Evolutionary conservation across 2,888 invertebrate genomes (phyloP).

Genomic region (Hydriomena furcata): DNA sequence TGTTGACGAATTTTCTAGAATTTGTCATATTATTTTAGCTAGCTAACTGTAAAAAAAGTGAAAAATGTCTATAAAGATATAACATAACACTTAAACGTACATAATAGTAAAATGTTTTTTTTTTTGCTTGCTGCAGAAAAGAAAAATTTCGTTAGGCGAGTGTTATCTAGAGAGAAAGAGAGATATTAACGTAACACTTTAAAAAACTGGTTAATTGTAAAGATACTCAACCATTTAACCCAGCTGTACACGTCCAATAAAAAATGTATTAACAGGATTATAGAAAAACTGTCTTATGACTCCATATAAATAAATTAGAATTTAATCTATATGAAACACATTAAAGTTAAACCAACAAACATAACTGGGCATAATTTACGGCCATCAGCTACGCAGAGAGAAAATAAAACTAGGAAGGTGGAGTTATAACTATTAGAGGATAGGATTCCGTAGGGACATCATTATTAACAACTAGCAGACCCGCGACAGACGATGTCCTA

Average conservation of each 20-base stretch:
- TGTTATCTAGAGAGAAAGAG: too few species aligned
- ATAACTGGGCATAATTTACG: constrained; percentile 73
- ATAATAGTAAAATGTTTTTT: too few species aligned
- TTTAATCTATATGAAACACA: constrained; percentile 71
- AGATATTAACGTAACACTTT: too few species aligned
- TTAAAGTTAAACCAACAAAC: constrained; percentile 76
- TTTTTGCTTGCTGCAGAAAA: too few species aligned
- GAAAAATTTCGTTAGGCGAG: too few species aligned
- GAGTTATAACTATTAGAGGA: not conserved
- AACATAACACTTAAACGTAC: too few species aligned
- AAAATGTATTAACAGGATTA: constrained; percentile 43
- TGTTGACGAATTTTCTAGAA: too few species aligned
- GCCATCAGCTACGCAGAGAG: constrained; percentile 56
- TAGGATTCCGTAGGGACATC: constrained; percentile 12
- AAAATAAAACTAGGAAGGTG: constrained; percentile 21
- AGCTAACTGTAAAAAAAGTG: too few species aligned
- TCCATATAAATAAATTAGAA: constrained; percentile 65
- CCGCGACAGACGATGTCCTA: too few species aligned
- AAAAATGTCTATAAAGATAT: too few species aligned
- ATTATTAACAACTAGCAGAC: too few species aligned
- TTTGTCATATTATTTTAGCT: too few species aligned
- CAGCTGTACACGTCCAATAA: constrained; percentile 38
- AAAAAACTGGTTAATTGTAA: constrained; percentile 20
- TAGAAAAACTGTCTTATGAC: constrained; percentile 45
- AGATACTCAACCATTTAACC: constrained; percentile 33